Base-by-base conservation (phyloP, 2,797 vertebrate species). In the Momotus momota region DNA sequence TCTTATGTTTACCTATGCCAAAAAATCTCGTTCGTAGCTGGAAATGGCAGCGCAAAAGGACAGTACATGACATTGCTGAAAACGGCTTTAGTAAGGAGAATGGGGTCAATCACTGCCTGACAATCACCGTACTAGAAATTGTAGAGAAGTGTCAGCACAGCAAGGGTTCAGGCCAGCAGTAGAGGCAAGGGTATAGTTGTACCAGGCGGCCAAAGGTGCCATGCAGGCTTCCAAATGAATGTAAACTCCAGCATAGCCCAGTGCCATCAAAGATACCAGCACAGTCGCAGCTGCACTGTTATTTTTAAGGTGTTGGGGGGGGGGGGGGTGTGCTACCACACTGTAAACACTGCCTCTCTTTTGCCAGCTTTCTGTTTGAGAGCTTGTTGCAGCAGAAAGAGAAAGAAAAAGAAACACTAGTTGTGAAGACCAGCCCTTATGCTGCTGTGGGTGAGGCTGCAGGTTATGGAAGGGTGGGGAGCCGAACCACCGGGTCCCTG, bases 151-250 rank as follows among this genome's bases (percentile, higher is more conserved):
- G 20, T 5, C 72, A 49, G 38, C 70, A 46, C 17, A 62, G 38
- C 9, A 10, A 46, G 54, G 26, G 33, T 15, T 81, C 38, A 62
- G 49, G 40, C 10, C 23, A 26, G 65, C 67, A 41, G 41, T 0
- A 45, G 31, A 55, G 13, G 17, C 31, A 23, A 14, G 12, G 10
- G 4, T 48, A 0, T 45, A 12, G 33, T 22, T 16, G 26, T 85
- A 9, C 8, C 22, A 48, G 67, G 54, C 41, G 65, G 45, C 27
- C 73, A 54, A 82, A 74, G 19, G 1, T 77, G 74, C 8, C 6
- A 2, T 15, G 9, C 12, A 21, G 35, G 3, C 3, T 2, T 22
- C 31, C 9, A 17, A 26, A 6, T 6, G 27, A 27, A n/a, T 0
- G 0, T 29, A 5, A 65, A n/a, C 26, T 48, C 7, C 1, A 33